Evolutionary conservation across 2,113 vertebrate genomes (phyloP).

Genomic region (Hystrix cristata): DNA sequence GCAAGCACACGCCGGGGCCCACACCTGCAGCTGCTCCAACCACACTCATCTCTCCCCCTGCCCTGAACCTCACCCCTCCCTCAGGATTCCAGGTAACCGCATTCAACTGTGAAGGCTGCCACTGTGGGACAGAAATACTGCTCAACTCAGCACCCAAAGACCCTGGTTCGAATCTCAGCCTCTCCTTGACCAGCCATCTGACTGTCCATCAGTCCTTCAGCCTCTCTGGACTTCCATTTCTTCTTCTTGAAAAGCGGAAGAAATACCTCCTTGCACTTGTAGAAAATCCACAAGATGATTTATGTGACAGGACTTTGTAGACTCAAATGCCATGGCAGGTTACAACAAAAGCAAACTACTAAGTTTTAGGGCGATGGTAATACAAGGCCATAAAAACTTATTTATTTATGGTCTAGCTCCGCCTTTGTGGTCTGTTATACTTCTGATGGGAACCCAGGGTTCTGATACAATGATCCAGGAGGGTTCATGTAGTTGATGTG

Average conservation of each 20-base stretch:
- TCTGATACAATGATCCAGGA: background rate
- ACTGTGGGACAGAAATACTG: background rate
- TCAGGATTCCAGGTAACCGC: background rate
- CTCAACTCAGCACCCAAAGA: background rate
- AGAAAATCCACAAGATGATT: background rate
- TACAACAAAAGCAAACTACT: background rate
- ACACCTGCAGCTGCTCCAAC: background rate
- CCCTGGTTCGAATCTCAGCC: background rate
- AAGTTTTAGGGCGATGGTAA: conserved; percentile 40
- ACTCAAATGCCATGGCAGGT: background rate
- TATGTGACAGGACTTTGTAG: background rate
- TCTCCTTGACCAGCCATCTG: background rate
- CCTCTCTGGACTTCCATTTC: conserved; percentile 1
- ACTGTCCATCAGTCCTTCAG: background rate
- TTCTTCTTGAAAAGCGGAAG: background rate
- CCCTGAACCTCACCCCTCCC: background rate
- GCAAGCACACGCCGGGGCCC: background rate
- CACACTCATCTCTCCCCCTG: background rate
- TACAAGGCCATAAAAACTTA: conserved; percentile 17
- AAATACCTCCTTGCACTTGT: background rate
- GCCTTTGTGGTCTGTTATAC: background rate
- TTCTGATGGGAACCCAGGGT: background rate
- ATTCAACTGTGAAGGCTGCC: background rate
- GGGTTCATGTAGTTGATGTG: background rate
- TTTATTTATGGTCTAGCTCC: conserved; percentile 25